These are phyloP conservation scores for Arenaria interpres DNA, from an alignment of 2,113 vertebrate genomes.

Conservation along the genomic window DNA sequence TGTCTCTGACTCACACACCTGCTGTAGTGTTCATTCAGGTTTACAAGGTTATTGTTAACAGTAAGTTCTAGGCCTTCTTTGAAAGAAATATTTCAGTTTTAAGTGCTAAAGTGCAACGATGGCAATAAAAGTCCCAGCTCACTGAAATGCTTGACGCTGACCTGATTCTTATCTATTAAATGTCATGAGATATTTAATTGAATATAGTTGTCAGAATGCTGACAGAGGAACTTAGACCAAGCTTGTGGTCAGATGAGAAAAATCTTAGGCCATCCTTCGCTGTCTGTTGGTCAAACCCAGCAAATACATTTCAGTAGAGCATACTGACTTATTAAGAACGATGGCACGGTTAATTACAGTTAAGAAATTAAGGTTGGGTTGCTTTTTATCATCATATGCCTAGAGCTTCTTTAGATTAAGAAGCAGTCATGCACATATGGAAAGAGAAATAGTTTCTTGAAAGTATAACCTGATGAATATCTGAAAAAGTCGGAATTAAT, in stretches of 20 bases:
- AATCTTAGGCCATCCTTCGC: background rate
- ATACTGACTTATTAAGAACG: background rate
- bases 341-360: background rate
- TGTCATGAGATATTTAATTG: background rate
- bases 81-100: background rate
- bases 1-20: background rate
- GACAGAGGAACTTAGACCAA: background rate
- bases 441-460: background rate
- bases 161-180: background rate
- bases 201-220: background rate
- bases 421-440: background rate
- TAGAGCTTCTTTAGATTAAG: background rate
- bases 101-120: background rate
- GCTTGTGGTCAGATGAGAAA: background rate
- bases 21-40: background rate
- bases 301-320: background rate
- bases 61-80: background rate
- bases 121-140: background rate
- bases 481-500: constrained; percentile 24
- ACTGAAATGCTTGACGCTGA: background rate
- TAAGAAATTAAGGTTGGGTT: background rate
- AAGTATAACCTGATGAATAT: background rate
- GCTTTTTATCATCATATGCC: background rate
- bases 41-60: background rate
- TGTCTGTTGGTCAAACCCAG: background rate